Evolutionary conservation across 2,888 invertebrate species (phyloP).

Genomic region (Synanthedon vespiformis): DNA sequence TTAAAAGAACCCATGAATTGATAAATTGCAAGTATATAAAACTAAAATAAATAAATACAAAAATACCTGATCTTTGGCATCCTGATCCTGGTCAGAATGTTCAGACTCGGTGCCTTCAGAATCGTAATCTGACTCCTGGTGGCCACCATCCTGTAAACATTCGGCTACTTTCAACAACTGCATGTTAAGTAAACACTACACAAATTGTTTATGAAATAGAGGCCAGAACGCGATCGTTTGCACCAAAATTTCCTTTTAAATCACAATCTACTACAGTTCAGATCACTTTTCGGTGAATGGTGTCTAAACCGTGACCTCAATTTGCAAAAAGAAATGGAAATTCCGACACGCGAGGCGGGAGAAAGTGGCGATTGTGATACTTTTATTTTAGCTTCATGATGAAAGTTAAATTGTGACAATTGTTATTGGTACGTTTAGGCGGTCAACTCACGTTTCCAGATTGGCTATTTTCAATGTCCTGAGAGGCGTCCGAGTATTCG

Average conservation of each 20-base stretch:
- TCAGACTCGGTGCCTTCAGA: constrained; percentile 64
- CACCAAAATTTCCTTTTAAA: constrained; percentile 14
- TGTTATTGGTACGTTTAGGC: constrained; percentile 13
- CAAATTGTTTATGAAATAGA: constrained; percentile 19
- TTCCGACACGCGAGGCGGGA: constrained; percentile 60
- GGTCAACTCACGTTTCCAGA: constrained; percentile 54
- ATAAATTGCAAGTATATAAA: neutral
- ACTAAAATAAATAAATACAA: neutral
- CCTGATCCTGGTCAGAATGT: constrained; percentile 73
- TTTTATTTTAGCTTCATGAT: constrained; percentile 25
- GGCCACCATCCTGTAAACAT: constrained; percentile 55
- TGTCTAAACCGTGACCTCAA: constrained; percentile 60
- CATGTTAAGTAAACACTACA: constrained; percentile 25
- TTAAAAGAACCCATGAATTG: no score
- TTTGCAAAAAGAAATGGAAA: constrained; percentile 61
- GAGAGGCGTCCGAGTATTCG: constrained; percentile 63
- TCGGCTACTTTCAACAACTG: constrained; percentile 54
- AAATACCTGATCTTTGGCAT: constrained; percentile 70
- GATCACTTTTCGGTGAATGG: constrained; percentile 46
- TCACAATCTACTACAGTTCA: constrained; percentile 20
- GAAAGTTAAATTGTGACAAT: constrained; percentile 35
- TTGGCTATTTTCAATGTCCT: constrained; percentile 56
- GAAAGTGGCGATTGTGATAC: constrained; percentile 52
- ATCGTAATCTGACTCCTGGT: constrained; percentile 60
- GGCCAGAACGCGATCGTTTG: constrained; percentile 4